Conservation (phyloP, 2,797 vertebrate species). For the Poecile montanus region DNA sequence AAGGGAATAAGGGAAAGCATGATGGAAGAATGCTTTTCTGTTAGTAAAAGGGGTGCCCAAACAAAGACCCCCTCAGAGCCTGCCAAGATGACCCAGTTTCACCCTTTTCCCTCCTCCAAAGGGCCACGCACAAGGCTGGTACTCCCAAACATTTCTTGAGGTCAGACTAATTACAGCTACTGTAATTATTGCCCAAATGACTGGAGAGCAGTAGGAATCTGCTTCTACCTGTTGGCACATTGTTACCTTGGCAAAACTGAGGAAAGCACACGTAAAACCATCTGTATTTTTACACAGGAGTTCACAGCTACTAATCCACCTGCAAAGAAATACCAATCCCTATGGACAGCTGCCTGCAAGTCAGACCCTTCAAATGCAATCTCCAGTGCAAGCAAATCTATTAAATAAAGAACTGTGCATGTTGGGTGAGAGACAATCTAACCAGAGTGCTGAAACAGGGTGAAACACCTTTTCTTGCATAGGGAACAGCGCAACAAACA, state of each 20-base stretch:
- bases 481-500: not conserved
- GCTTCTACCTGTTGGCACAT: not conserved
- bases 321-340: not conserved
- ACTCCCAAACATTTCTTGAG: not conserved
- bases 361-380: not conserved
- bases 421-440: not conserved
- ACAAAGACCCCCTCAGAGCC: not conserved
- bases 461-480: fast-evolving
- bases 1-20: not conserved
- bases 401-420: not conserved
- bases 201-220: conserved; percentile 4
- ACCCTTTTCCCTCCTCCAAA: not conserved
- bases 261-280: not conserved
- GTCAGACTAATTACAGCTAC: not conserved
- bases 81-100: not conserved
- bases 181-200: not conserved
- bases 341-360: not conserved
- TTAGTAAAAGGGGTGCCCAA: not conserved
- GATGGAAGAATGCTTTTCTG: not conserved
- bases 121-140: not conserved
- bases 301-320: not conserved
- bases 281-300: not conserved
- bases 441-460: not conserved
- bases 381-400: not conserved
- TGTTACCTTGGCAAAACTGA: not conserved